Base-by-base conservation (phyloP, 2,797 vertebrate genomes). In the Phrynocephalus vlangalii region DNA sequence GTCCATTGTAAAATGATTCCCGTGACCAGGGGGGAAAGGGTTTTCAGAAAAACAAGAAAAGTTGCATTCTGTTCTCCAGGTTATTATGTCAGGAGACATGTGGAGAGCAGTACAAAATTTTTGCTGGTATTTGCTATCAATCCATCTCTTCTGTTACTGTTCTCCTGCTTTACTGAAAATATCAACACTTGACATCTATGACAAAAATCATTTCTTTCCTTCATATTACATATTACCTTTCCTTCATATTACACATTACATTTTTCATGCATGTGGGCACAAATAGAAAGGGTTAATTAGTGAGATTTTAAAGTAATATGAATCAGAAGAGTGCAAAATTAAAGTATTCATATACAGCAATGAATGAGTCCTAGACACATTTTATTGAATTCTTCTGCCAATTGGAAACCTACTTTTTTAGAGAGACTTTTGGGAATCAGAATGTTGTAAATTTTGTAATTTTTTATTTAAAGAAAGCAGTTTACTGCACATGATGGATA, bases 281-380 rank as follows among this genome's bases (percentile, higher is more conserved):
- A 93, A 94, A 79, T 85, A 87, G 91, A 28, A 11, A 44, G 38
- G 56, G 50, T 16, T 93, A 88, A 30, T 66, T 92, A 88, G 28
- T 82, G 77, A 95, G 89, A 90, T 92, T 89, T 91, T 95, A 92
- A 95, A 87, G 90, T 82, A 86, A 66, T 73, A 52, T 91, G 88
- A 91, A 92, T 90, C 93, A 60, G 33, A 33, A 52, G 67, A 94
- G 83, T 56, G 16, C 60, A 63, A 91, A n/a, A 83, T 77, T 28
- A 86, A 67, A 87, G 90, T 48, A 60, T 83, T 92, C 85, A 83
- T 82, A 80, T 96, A 93, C 94, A 95, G 90, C 71, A 93, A 90
- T 48, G 38, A 84, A 88, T 94, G 96, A 90, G 88, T 88, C 0
- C 83, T 93, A 93, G 94, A 91, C 72, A 71, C 78, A 20, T 93